A percentile compares a stretch with the other conserved stretches of the same genome.
Evolutionary conservation across 2,888 invertebrate genomes (phyloP).

Genomic region (Atethmia centrago): DNA sequence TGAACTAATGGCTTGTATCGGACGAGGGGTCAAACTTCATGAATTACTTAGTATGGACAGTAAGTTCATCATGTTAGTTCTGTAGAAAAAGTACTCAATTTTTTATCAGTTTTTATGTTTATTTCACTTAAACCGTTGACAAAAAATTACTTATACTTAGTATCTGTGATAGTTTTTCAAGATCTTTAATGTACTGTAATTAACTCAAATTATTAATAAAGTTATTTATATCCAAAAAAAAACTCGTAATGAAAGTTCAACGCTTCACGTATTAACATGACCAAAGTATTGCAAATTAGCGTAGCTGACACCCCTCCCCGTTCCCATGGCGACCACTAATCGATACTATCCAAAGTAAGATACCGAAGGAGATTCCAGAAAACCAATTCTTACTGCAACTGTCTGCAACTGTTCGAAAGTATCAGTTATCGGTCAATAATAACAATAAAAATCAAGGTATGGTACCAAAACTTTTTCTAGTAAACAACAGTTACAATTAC

Average conservation of each 20-base stretch:
- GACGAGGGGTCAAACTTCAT: conserved; percentile 1
- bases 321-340: conserved; percentile 38
- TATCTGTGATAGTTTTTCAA: neutral
- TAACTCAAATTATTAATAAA: neutral
- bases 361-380: neutral
- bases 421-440: neutral
- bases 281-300: neutral
- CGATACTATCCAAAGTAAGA: conserved; percentile 51
- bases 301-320: conserved; percentile 7
- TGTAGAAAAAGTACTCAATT: neutral
- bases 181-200: neutral
- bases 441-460: neutral
- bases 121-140: neutral
- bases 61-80: neutral
- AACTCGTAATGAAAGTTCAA: neutral
- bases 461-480: neutral
- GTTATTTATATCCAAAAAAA: neutral
- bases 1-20: neutral
- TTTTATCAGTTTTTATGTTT: too few relatives aligned
- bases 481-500: conserved; percentile 1
- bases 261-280: neutral
- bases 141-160: neutral
- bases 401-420: neutral
- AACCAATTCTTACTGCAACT: neutral
- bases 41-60: neutral